Evolutionary conservation across 1,140 invertebrate genomes (phyloP).

Genomic region (Cherax quadricarinatus): DNA sequence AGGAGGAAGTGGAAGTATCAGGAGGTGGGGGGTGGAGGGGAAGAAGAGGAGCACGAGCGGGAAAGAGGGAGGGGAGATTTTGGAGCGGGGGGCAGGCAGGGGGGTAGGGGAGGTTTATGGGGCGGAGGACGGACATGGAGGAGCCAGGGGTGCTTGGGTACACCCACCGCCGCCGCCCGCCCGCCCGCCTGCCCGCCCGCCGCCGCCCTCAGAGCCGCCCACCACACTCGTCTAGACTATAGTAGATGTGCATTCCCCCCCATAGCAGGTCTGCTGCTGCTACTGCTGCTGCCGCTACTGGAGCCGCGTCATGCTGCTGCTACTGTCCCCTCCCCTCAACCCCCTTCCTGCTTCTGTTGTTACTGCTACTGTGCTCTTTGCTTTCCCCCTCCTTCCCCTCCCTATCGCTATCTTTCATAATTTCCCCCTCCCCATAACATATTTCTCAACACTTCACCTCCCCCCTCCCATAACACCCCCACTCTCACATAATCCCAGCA

Average conservation of each 20-base stretch:
- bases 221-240: constrained; percentile 1
- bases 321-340: neutral
- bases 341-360: neutral
- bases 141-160: neutral
- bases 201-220: neutral
- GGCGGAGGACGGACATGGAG: neutral
- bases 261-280: neutral
- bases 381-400: neutral
- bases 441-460: no score
- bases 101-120: neutral
- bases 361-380: no score
- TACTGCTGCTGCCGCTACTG: neutral
- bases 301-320: neutral
- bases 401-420: neutral
- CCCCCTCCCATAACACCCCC: no score
- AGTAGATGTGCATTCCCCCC: neutral
- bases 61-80: constrained; percentile 9
- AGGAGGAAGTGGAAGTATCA: neutral
- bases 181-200: neutral
- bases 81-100: neutral
- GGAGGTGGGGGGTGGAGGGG: neutral
- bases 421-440: no score
- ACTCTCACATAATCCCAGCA: no score
- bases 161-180: neutral
- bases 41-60: constrained; percentile 12